Base-by-base conservation (phyloP, 2,797 vertebrate species). In the Crenuchus spilurus region DNA sequence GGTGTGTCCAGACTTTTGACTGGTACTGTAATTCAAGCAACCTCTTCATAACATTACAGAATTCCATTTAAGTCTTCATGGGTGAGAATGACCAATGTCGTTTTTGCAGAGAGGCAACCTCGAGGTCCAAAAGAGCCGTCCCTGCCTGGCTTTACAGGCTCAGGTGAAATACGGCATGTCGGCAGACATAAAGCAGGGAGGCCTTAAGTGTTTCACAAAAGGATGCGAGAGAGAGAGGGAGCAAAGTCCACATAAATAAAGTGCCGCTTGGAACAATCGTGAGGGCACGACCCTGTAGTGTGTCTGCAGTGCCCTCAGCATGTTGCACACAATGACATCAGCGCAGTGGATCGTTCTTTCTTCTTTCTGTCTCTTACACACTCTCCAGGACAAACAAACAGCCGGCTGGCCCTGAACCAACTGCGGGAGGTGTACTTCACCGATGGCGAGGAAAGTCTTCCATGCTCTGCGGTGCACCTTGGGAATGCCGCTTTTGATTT, bases 221-320 rank as follows among this genome's bases (percentile, higher is more conserved):
- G 58, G 70, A 70, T 55, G 70, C 10, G 2, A 71, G 60, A 69
- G 39, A 58, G 35, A 35, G 7, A 54, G 51, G 11, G 24, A 37
- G 48, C 16, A 66, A 60, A 74, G 18, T 20, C 52, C 70, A 78
- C 52, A 78, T 70, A 80, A 67, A 76, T 80, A 74, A 78, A 57
- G 57, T 64, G 42, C 24, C 42, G 66, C 22, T 30, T 28, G 37
- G 33, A 55, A 60, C 26, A 41, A 35, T n/a, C n/a, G 41, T 6
- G 49, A 41, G 30, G 54, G 33, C 57, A 20, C 4, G 26, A 46
- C 63, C 54, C 68, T 48, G 68, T 28, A 44, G 48, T 39, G 33
- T 52, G 64, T 48, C 70, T 30, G 51, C 54, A 9, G 44, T 67
- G 52, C 74, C 42, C 74, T 74, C 52, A 22, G 55, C 28, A 48